phyloP scores from a whole-genome alignment of 35 echinoderm and acorn worm species.

The Antedon bifida region DNA sequence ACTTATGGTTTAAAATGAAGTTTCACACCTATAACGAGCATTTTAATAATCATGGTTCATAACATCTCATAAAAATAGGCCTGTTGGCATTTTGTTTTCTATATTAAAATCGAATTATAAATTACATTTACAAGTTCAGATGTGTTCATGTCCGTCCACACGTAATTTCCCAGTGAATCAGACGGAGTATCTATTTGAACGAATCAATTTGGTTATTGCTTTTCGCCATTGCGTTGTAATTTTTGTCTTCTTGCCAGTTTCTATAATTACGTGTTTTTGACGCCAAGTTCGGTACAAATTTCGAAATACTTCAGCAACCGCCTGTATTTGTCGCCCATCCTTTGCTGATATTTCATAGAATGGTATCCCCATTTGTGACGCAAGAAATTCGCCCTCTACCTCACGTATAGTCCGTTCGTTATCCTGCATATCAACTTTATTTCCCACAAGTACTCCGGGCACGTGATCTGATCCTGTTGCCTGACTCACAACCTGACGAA shows the following conservation, averaged over 20 bases:
- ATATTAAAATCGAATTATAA: too few species aligned
- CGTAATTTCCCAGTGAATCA: too few species aligned
- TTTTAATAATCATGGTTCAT: too few species aligned
- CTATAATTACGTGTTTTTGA: background rate
- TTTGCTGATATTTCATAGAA: conserved; percentile 68
- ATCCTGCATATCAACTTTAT: conserved; percentile 46
- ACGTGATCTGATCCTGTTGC: conserved; percentile 11
- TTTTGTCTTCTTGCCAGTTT: background rate
- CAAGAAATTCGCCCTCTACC: conserved; percentile 33
- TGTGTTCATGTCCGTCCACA: too few species aligned
- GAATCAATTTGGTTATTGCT: background rate
- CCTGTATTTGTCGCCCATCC: conserved; percentile 46
- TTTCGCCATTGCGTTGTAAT: background rate
- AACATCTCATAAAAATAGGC: too few species aligned
- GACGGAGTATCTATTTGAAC: background rate
- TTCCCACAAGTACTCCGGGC: conserved; percentile 43
- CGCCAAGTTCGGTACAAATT: conserved; percentile 50
- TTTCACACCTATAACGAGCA: too few species aligned
- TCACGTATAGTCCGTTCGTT: conserved; percentile 21
- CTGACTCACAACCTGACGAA: conserved; percentile 25
- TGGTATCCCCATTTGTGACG: conserved; percentile 22
- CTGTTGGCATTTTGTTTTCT: too few species aligned
- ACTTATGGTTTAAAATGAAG: too few species aligned
- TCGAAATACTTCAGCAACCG: conserved; percentile 43
- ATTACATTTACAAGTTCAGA: too few species aligned